Evolutionary conservation across 2,113 vertebrate genomes (phyloP).

Genomic region (Archilochus colubris): DNA sequence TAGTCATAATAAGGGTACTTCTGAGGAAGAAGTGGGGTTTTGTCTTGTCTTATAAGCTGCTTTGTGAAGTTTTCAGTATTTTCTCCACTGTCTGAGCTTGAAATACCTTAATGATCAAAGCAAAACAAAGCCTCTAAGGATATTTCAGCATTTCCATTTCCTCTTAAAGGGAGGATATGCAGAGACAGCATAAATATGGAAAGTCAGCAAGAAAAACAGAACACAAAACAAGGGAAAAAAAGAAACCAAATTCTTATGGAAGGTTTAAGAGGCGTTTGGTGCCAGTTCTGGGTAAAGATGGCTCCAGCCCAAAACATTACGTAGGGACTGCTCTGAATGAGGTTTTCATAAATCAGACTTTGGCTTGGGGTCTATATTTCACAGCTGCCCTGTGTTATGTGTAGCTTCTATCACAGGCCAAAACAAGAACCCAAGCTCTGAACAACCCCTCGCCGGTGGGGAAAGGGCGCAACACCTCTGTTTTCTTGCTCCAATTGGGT

Average conservation of each 20-base stretch:
- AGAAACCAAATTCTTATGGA: not conserved
- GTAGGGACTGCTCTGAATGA: not conserved
- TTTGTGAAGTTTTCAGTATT: not conserved
- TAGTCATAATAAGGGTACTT: not conserved
- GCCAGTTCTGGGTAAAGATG: constrained; percentile 39
- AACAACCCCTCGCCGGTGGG: not conserved
- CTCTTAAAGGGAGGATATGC: not conserved
- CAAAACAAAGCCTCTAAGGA: not conserved
- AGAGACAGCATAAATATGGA: not conserved
- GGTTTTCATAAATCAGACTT: constrained; percentile 46
- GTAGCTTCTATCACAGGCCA: not conserved
- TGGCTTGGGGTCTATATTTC: constrained; percentile 26
- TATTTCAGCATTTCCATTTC: not conserved
- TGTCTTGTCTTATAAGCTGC: not conserved
- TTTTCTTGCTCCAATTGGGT: not conserved
- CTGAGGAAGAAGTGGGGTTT: not conserved
- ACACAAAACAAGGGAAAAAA: not conserved
- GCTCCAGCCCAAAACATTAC: constrained; percentile 8
- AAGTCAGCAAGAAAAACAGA: not conserved
- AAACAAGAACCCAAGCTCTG: not conserved
- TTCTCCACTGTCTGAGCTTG: not conserved
- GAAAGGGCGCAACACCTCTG: not conserved
- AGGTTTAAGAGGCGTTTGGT: not conserved
- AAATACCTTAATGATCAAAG: not conserved
- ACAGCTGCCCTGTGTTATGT: not conserved